phyloP scores from a whole-genome alignment of 2,113 vertebrate species.

The Heteronetta atricapilla region DNA sequence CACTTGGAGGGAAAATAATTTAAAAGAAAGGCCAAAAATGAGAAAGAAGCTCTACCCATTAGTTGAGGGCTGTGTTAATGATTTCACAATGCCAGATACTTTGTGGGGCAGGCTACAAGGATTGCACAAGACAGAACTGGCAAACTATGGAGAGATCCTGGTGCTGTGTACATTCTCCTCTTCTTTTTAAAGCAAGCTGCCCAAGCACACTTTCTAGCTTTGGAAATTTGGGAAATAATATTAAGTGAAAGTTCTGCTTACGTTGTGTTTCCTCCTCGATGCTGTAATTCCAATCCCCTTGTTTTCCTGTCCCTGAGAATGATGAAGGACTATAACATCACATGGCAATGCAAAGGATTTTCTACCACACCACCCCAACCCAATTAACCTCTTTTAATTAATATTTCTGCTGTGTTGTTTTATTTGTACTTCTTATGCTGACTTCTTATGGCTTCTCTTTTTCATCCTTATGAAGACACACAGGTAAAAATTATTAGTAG shows the following conservation, averaged over 20 bases:
- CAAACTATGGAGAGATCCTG: background rate
- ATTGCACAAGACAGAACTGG: background rate
- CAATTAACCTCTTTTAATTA: constrained; percentile 65
- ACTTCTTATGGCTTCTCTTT: background rate
- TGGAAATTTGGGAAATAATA: background rate
- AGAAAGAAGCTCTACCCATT: background rate
- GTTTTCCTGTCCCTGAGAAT: background rate
- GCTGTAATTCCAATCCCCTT: background rate
- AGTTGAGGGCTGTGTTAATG: background rate
- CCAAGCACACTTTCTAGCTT: background rate
- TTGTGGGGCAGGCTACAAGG: background rate
- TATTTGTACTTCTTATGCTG: constrained; percentile 20
- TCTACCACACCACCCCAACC: background rate
- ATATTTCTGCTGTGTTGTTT: constrained; percentile 30
- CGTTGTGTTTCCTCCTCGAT: background rate
- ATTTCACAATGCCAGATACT: background rate
- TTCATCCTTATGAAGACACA: background rate
- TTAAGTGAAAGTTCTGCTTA: background rate
- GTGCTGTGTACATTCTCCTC: background rate
- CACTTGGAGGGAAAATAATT: background rate
- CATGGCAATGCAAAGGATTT: background rate
- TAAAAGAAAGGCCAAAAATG: background rate
- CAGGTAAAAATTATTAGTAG: constrained; percentile 14
- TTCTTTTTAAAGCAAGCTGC: background rate
- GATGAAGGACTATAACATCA: background rate